Evolutionary conservation across 2,113 vertebrate genomes (phyloP), one percentile per base, ranked within the genome.

Genomic region (Hoplias malabaricus): DNA sequence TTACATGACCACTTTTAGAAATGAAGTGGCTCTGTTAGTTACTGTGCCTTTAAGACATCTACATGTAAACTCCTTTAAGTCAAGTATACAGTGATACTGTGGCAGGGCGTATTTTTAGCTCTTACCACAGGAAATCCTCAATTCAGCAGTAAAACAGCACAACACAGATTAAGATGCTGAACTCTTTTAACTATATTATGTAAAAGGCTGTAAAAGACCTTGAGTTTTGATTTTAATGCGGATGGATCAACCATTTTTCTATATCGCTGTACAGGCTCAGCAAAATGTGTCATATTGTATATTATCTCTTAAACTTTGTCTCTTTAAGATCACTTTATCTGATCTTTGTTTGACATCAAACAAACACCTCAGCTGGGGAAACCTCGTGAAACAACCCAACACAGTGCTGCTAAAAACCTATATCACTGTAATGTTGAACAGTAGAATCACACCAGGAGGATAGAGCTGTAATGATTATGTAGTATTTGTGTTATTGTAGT

Each of bases 301-400:
- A 10, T 19, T 63, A 19, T 63, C 57, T 9, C 10, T n/a, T 63
- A 13, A 63, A 21, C 31, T n/a, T 36, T 21, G 13, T 6, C 19
- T 23, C 48, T 21, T 53, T 21, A 53, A 53, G 48, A 31, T 61
- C 57, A 16, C 57, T 25, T 61, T 62, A 62, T 62, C n/a, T 12
- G 14, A 14, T 11, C 21, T 33, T 38, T 75, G 56, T 80, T 75
- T 69, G 34, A 69, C 31, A 31, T 21, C 11, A 63, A 80, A 63
- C 42, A 75, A 54, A 50, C 19, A 1, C 8, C 14, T 27, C 34
- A 42, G 9, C 46, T 34, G 23, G 34, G 61, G 21, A 46, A 29
- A 31, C 29, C 25, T 33, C 10, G 7, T 54, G 23, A 56, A 54
- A 63, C 31, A n/a, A 36, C 31, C 21, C 16, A 36, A 6, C 6